Evolutionary conservation across 2,888 invertebrate genomes (phyloP).

Genomic region (Autographa gamma): DNA sequence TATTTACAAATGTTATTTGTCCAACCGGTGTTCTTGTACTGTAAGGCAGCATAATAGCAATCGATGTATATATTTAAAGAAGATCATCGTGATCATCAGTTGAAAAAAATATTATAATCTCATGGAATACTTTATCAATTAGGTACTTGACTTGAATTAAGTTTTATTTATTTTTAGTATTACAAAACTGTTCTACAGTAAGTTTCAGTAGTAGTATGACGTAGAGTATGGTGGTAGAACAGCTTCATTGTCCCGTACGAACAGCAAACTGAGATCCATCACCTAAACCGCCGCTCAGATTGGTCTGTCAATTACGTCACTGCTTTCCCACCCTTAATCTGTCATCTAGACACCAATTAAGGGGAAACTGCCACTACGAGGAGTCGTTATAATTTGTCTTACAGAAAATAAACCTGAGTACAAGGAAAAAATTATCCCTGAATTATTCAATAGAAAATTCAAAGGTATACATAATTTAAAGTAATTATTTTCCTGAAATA

Average conservation of each 20-base stretch:
- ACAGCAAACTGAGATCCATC: conserved; percentile 71
- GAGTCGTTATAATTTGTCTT: conserved; percentile 80
- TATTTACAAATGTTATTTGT: not conserved
- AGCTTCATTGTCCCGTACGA: conserved; percentile 30
- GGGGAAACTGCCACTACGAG: conserved; percentile 77
- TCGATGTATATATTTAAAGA: too few relatives aligned
- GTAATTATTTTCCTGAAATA: conserved; percentile 34
- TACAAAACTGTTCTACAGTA: not conserved
- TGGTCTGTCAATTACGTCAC: conserved; percentile 87
- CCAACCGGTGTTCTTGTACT: too few relatives aligned
- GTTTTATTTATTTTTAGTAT: not conserved
- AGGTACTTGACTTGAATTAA: too few relatives aligned
- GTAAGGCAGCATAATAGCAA: too few relatives aligned
- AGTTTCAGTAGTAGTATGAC: conserved; percentile 8
- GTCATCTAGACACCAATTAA: conserved; percentile 88
- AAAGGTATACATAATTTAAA: conserved; percentile 23
- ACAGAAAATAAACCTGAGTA: conserved; percentile 63
- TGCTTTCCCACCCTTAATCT: conserved; percentile 82
- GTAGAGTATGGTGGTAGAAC: conserved; percentile 16
- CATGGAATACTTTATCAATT: too few relatives aligned
- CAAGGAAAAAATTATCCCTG: conserved; percentile 33
- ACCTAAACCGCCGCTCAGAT: conserved; percentile 79
- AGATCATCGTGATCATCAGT: too few relatives aligned
- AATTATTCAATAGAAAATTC: conserved; percentile 50
- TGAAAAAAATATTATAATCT: too few relatives aligned